Evolutionary conservation across 2,888 invertebrate species (phyloP).

Genomic region (Athalia cordata): DNA sequence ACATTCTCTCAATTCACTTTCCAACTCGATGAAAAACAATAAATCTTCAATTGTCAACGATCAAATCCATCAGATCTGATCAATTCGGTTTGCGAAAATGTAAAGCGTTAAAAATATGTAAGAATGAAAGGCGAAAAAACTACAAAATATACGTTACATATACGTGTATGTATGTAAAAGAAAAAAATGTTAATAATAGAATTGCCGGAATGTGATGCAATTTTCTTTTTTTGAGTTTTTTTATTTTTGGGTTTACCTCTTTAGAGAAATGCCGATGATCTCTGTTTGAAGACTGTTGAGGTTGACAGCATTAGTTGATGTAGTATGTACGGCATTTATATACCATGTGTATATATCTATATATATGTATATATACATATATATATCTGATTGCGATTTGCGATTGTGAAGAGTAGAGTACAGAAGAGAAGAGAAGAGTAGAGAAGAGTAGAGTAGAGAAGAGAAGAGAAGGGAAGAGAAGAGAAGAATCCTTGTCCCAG

Average conservation of each 20-base stretch:
- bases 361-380: not conserved
- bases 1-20: too few relatives aligned
- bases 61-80: too few relatives aligned
- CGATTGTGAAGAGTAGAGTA: not conserved
- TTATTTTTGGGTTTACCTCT: not conserved
- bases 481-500: slow-evolving; percentile 43
- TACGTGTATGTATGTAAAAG: too few relatives aligned
- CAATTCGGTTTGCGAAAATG: too few relatives aligned
- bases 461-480: not conserved
- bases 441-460: not conserved
- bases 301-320: too few relatives aligned
- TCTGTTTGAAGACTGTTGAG: too few relatives aligned
- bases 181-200: not conserved
- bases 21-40: too few relatives aligned
- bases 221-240: not conserved
- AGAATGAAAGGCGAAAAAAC: too few relatives aligned
- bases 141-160: too few relatives aligned
- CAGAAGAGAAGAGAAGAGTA: not conserved
- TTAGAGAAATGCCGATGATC: not conserved
- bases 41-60: too few relatives aligned
- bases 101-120: too few relatives aligned
- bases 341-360: not conserved
- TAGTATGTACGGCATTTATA: not conserved
- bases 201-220: not conserved
- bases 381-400: not conserved